These are phyloP conservation scores for Drosophila picticornis DNA, from an alignment of 2,888 invertebrate species.

Conservation along the genomic window DNA sequence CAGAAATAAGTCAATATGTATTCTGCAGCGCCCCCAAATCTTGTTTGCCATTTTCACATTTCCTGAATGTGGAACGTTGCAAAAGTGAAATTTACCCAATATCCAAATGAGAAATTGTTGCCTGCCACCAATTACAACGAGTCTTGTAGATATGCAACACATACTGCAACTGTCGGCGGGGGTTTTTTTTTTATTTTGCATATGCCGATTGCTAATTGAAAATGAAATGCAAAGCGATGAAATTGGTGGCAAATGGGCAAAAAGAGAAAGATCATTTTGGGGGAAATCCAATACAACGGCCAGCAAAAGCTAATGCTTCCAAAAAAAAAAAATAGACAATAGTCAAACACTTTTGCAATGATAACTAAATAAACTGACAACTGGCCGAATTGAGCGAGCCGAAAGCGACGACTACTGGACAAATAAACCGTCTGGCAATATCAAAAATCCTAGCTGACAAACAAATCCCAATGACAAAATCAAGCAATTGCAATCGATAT, in stretches of 20 bases:
- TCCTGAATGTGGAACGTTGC: not conserved
- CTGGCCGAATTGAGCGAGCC: slow-evolving; percentile 15
- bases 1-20: not conserved
- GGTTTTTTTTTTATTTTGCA: not conserved
- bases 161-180: slow-evolving; percentile 10
- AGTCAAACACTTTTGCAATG: slow-evolving; percentile 66
- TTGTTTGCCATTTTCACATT: not conserved
- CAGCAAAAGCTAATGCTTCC: not conserved
- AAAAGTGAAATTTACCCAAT: slow-evolving; percentile 48
- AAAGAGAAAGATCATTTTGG: slow-evolving; percentile 19
- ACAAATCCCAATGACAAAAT: slow-evolving; percentile 81
- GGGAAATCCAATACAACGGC: not conserved
- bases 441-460: slow-evolving; percentile 74
- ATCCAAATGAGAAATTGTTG: slow-evolving; percentile 49
- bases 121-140: slow-evolving; percentile 56
- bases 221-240: slow-evolving; percentile 54
- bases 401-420: slow-evolving; percentile 23
- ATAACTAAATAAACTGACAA: slow-evolving; percentile 74
- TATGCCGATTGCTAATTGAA: slow-evolving; percentile 50
- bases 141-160: slow-evolving; percentile 18
- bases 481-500: slow-evolving; percentile 80
- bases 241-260: slow-evolving; percentile 36
- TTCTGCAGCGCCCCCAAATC: not conserved
- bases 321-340: slow-evolving; percentile 50
- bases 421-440: slow-evolving; percentile 49